A percentile compares a stretch with the other conserved stretches of the same genome.
phyloP scores from a whole-genome alignment of 1,140 invertebrate species.

The Reticulitermes speratus region DNA sequence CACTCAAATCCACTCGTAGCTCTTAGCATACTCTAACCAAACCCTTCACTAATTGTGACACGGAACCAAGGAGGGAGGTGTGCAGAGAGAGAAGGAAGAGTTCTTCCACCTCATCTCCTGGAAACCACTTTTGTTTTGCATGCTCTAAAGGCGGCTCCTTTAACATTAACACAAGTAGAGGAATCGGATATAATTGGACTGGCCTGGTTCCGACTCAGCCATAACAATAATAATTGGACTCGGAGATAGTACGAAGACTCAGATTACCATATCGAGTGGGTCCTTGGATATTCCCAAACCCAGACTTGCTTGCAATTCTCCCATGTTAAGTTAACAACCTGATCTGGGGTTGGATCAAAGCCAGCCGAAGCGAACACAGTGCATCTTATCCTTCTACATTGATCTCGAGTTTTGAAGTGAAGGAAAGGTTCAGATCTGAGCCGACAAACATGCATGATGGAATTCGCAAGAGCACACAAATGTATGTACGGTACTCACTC shows the following conservation, averaged over 20 bases:
- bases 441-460: background rate
- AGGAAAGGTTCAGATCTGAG: background rate
- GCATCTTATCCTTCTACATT: background rate
- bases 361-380: background rate
- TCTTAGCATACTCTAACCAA: background rate
- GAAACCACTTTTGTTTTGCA: too few relatives aligned
- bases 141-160: background rate
- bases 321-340: background rate
- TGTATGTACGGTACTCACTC: background rate
- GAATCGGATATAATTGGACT: constrained; percentile 1
- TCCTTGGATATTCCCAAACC: background rate
- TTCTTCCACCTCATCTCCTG: background rate
- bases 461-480: background rate
- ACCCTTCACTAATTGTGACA: constrained; percentile 11
- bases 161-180: constrained; percentile 1
- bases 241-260: background rate
- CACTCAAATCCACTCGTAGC: background rate
- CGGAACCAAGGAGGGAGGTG: background rate
- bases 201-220: background rate
- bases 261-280: constrained; percentile 15
- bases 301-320: too few relatives aligned
- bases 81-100: background rate
- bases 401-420: background rate
- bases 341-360: background rate
- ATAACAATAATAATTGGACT: constrained; percentile 14